These are phyloP conservation scores for Gasteruption jaculator DNA, from an alignment of 2,888 invertebrate genomes.

Conservation along the genomic window DNA sequence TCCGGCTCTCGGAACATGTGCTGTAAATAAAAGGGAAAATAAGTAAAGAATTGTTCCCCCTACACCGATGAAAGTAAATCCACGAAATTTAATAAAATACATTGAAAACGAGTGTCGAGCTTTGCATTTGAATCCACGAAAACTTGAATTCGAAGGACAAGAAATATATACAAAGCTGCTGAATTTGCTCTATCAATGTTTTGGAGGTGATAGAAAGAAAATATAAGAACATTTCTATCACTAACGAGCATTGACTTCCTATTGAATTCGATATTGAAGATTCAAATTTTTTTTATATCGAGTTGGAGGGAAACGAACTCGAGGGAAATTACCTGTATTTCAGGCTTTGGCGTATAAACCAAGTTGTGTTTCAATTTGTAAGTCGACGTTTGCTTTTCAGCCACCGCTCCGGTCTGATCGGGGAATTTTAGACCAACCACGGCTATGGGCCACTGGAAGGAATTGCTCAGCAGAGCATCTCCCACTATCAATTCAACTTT, in stretches of 20 bases:
- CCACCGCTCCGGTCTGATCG: slow-evolving; percentile 32
- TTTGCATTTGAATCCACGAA: too few species aligned
- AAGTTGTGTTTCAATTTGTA: slow-evolving; percentile 39
- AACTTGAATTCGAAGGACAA: slow-evolving; percentile 2
- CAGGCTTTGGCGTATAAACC: slow-evolving; percentile 57
- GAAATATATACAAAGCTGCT: too few species aligned
- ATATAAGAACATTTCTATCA: slow-evolving; percentile 29
- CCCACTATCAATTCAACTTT: slow-evolving; percentile 82
- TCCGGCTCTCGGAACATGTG: slow-evolving; percentile 92
- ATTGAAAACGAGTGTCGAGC: too few species aligned
- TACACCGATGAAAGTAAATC: not conserved
- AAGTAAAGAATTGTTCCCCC: slow-evolving; percentile 17
- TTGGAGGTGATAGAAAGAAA: slow-evolving; percentile 43
- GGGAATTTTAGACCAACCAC: slow-evolving; percentile 71
- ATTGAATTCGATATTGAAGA: too few species aligned
- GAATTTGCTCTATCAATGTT: slow-evolving; percentile 47
- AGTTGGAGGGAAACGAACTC: slow-evolving; percentile 9
- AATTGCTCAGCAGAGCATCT: slow-evolving; percentile 85
- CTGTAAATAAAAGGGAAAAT: slow-evolving; percentile 36
- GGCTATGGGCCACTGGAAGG: slow-evolving; percentile 83
- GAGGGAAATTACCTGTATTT: slow-evolving; percentile 55
- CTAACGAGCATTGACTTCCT: slow-evolving; percentile 47
- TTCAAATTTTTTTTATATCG: not conserved
- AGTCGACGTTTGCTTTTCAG: slow-evolving; percentile 34
- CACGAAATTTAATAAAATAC: slow-evolving; percentile 1